Base-by-base conservation (phyloP, 2,113 vertebrate genomes). In the Colossoma macropomum region DNA sequence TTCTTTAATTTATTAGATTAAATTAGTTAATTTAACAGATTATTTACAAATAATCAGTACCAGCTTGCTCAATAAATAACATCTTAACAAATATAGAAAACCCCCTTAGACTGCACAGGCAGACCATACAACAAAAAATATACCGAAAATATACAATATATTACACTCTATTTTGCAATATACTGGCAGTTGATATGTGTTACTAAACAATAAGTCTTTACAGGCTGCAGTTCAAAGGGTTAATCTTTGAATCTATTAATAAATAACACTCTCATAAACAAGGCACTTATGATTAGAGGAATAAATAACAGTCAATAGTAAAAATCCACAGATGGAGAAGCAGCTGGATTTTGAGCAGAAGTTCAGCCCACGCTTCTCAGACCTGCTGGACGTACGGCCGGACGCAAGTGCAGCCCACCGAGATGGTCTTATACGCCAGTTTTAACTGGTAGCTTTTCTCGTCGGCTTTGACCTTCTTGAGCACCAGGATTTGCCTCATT, bases 371-470 rank as follows among this genome's bases (percentile, higher is more conserved):
- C 8, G 23, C 12, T 32, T 66, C 68, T 8, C 91, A 50, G 34
- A 92, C 88, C 0, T 75, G 30, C 1, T 27, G 32, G 21, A 96
- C 1, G 0, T 83, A 3, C 0, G 94, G 93, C 0, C 85, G 41
- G 4, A 93, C 93, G 0, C 97, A 98, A 1, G 97, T 98, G 87
- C 97, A 98, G 54, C 97, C 97, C 80, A 98, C 96, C 0, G 96
- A 90, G 11, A 98, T 45, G 3, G 90, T 15, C 38, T 93, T 91
- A 75, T 93, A 92, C 91, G 98, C 96, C 89, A 98, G 87, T n/a
- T 62, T 89, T 88, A 92, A 97, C 85, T 86, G 87, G 56, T 88
- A 90, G 54, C 3, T 65, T 0, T 0, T 54, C 2, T 75, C 92
- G 89, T 87, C 89, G 0, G 1, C 8, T 23, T 8, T 77, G 71